Evolutionary conservation across 2,888 invertebrate genomes (phyloP), one percentile per base, ranked within the genome.

Genomic region (Pocota personata): DNA sequence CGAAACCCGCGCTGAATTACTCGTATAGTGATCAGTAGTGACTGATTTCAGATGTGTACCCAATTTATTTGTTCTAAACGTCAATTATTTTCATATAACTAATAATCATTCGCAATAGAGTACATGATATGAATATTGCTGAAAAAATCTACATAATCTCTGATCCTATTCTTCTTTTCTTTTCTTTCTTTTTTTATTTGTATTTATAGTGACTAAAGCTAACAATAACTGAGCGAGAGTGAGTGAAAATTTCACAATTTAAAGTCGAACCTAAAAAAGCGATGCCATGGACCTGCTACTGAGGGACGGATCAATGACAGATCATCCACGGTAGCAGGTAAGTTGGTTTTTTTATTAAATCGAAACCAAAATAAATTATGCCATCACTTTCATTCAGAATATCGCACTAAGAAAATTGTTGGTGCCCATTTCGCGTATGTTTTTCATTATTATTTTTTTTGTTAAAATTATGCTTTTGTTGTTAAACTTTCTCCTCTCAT

Each of bases 291-390:
- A 73, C 89, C 88, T 89, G 89, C 89, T 89, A 89, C 89, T 89
- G 87, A 88, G 82, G 87, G 88, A 87, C 78, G 86, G 83, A 87
- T 80, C 86, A 73, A 62, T 87, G 72, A 87, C 77, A 86, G 87
- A 87, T 83, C 77, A 83, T 82, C 89, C 88, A 86, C 87, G 88
- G 89, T 89, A 89, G 89, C 88, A 88, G 89, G 88, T 88, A 89
- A 88, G 88, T 89, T 87, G 86, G 87, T 87, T 71, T 62, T 55
- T 57, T 50, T 43, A 48, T 77, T n/a, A 52, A 66, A 27, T 19
- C 16, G 27, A 76, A 5, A 46, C 27, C 16, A 57, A 48, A 66
- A 40, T 2, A 62, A 73, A 21, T 35, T 35, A 66, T 75, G 52
- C 72, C 77, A 71, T 71, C 71, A 82, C 77, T 76, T 71, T 77